Percentiles rank a stretch among this genome's conserved stretches.
These are phyloP conservation scores for Argyra leucocephala DNA, from an alignment of 2,888 invertebrate genomes.

Conservation along the genomic window DNA sequence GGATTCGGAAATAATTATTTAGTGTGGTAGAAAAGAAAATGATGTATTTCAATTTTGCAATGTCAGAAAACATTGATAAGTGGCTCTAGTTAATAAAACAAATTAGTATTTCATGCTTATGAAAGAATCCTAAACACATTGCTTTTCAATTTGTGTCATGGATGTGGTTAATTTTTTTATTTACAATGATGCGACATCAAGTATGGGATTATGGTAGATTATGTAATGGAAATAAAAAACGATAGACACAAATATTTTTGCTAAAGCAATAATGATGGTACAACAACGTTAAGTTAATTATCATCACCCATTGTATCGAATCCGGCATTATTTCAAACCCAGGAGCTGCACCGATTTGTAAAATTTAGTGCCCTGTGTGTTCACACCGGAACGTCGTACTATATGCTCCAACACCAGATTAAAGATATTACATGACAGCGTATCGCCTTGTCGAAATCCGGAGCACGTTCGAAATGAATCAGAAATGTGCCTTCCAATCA, in stretches of 20 bases:
- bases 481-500: too few relatives aligned
- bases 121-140: slow-evolving; percentile 90
- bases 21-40: too few relatives aligned
- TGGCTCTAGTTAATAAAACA: slow-evolving; percentile 25
- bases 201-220: slow-evolving; percentile 93
- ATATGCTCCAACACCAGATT: too few relatives aligned
- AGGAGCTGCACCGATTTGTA: too few relatives aligned
- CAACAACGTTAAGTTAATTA: slow-evolving; percentile 24
- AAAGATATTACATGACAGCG: too few relatives aligned
- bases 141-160: slow-evolving; percentile 74
- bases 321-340: slow-evolving; percentile 2
- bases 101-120: slow-evolving; percentile 55
- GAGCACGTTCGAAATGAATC: too few relatives aligned
- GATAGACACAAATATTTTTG: slow-evolving; percentile 88
- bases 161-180: slow-evolving; percentile 64
- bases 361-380: too few relatives aligned
- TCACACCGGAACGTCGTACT: too few relatives aligned
- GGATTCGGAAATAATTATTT: too few relatives aligned
- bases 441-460: too few relatives aligned
- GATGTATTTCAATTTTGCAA: neutral
- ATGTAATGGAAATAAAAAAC: slow-evolving; percentile 61
- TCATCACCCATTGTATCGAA: slow-evolving; percentile 14
- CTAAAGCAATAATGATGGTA: slow-evolving; percentile 45
- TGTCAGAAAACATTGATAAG: neutral
- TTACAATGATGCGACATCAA: slow-evolving; percentile 74